Conservation (phyloP, 2,888 invertebrate species). For the Phlogophora meticulosa region DNA sequence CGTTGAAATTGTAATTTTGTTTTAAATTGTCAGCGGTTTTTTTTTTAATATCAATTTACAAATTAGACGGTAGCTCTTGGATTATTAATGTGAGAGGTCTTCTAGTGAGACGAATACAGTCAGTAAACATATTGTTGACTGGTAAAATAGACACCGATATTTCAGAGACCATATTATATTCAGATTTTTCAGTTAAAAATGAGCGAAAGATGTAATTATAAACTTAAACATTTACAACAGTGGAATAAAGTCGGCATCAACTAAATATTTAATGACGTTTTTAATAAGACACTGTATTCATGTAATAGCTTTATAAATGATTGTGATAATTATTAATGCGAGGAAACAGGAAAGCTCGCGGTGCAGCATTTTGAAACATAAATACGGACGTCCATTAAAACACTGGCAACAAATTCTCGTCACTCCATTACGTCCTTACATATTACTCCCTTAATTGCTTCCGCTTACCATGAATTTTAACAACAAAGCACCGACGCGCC, state of each 20-base stretch:
- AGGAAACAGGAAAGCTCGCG: constrained; percentile 75
- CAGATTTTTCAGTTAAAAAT: constrained; percentile 19
- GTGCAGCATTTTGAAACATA: constrained; percentile 83
- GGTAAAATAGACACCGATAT: constrained; percentile 9
- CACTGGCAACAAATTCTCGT: constrained; percentile 85
- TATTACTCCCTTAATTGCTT: constrained; percentile 88
- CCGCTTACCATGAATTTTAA: constrained; percentile 88
- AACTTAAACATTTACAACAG: constrained; percentile 32
- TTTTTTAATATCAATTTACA: constrained; percentile 53
- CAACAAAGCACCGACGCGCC: constrained; percentile 84
- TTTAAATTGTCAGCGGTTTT: constrained; percentile 58
- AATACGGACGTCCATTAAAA: constrained; percentile 85
- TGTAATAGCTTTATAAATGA: constrained; percentile 72
- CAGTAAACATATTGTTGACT: background rate
- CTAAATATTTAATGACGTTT: constrained; percentile 57
- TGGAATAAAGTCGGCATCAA: constrained; percentile 28
- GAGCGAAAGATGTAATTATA: constrained; percentile 22
- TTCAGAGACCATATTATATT: background rate
- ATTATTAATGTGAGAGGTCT: background rate
- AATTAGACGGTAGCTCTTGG: constrained; percentile 25
- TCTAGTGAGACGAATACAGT: background rate
- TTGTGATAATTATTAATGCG: constrained; percentile 76
- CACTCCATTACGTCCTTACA: constrained; percentile 88
- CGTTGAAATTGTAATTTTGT: constrained; percentile 60
- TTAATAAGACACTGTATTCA: constrained; percentile 58